These are phyloP conservation scores for Chascanopsetta lugubris DNA, from an alignment of 2,113 vertebrate genomes.

Conservation along the genomic window DNA sequence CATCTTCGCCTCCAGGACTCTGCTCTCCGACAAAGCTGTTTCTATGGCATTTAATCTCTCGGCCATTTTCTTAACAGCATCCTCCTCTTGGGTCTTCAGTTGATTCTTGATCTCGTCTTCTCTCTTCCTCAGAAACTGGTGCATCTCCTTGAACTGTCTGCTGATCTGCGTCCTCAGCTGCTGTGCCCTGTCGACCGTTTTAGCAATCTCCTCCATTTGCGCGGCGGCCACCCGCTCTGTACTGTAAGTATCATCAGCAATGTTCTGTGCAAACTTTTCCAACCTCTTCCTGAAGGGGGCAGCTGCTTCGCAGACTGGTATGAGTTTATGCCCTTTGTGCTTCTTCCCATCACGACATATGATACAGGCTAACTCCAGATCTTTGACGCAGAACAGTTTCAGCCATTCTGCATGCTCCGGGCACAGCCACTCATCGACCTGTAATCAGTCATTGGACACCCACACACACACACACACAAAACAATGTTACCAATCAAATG, in stretches of 20 bases:
- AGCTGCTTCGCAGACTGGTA: constrained; percentile 61
- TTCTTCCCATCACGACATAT: constrained; percentile 63
- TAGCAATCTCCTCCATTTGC: constrained; percentile 48
- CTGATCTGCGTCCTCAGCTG: constrained; percentile 45
- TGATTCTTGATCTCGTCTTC: constrained; percentile 56
- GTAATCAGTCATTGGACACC: no score
- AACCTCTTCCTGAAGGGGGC: constrained; percentile 36
- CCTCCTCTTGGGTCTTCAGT: constrained; percentile 27
- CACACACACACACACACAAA: no score
- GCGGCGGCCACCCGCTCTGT: constrained; percentile 13
- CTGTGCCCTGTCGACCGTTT: constrained; percentile 42
- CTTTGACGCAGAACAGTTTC: constrained; percentile 70
- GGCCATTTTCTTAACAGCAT: constrained; percentile 29
- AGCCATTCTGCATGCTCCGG: constrained; percentile 68
- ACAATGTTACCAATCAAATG: no score
- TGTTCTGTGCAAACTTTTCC: constrained; percentile 11
- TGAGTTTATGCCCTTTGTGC: constrained; percentile 65
- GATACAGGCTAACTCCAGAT: constrained; percentile 64
- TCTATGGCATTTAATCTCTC: constrained; percentile 17
- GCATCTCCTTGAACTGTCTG: constrained; percentile 63
- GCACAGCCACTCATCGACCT: constrained; percentile 47
- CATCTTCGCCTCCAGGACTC: constrained; percentile 22
- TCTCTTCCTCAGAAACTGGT: constrained; percentile 56
- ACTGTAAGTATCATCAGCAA: constrained; percentile 17
- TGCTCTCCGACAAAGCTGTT: constrained; percentile 31